Conservation (phyloP, 2,888 invertebrate genomes). For the Pseudeuparius sepicola region DNA sequence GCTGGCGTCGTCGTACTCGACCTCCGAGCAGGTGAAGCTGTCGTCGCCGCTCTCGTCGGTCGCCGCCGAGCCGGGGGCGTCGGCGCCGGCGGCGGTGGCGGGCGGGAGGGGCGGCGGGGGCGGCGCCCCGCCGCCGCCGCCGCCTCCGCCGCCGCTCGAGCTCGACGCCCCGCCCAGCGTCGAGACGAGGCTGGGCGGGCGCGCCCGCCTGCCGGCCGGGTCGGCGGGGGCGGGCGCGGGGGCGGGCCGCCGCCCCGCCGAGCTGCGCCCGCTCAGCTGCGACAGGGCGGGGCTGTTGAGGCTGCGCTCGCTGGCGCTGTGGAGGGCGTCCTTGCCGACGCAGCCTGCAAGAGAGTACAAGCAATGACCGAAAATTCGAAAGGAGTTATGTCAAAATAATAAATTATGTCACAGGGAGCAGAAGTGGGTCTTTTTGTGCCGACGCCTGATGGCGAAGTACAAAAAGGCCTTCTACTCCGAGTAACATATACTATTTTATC, state of each 20-base stretch:
- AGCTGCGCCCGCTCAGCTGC: constrained; percentile 78
- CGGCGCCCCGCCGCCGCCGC: constrained; percentile 57
- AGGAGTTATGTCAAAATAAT: too few species aligned
- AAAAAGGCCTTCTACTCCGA: too few species aligned
- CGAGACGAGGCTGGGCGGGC: constrained; percentile 84
- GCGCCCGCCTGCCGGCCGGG: constrained; percentile 59
- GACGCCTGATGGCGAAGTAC: too few species aligned
- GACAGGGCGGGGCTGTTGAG: constrained; percentile 90
- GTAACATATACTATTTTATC: too few species aligned
- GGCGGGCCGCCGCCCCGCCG: constrained; percentile 57
- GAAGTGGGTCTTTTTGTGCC: too few species aligned
- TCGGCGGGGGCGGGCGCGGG: too few species aligned
- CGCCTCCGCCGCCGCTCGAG: constrained; percentile 70
- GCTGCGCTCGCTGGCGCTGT: constrained; percentile 84
- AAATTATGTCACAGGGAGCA: too few species aligned
- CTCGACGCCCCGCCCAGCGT: constrained; percentile 92
- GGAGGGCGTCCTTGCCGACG: constrained; percentile 68
- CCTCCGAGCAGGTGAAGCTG: constrained; percentile 96
- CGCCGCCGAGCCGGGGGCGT: constrained; percentile 67
- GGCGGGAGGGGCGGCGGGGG: constrained; percentile 47
- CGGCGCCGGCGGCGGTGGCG: constrained; percentile 58
- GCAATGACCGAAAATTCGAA: too few species aligned
- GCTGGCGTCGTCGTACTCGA: constrained; percentile 90
- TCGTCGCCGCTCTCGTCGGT: constrained; percentile 93
- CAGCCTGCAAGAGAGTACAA: too few species aligned